Percentiles rank a stretch among this genome's conserved stretches.
Conservation (phyloP, 2,888 invertebrate genomes). For the Sesia bembeciformis region DNA sequence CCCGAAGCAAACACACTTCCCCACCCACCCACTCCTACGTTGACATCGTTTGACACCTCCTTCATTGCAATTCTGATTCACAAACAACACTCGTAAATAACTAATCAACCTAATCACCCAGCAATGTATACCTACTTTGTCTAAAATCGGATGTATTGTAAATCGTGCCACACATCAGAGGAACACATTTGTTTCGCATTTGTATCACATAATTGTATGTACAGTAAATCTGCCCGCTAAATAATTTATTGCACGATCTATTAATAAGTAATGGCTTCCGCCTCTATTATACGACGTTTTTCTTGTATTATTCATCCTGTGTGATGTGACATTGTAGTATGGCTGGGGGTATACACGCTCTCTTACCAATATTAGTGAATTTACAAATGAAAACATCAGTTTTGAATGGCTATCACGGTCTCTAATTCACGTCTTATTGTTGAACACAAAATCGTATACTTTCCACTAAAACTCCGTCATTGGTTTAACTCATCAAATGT, state of each 20-base stretch:
- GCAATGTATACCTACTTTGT: background rate
- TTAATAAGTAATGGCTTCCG: background rate
- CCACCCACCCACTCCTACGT: conserved; percentile 40
- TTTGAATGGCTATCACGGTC: too few species aligned
- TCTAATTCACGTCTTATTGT: too few species aligned
- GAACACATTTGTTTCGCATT: background rate
- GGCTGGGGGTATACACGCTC: too few species aligned
- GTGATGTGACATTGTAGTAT: background rate
- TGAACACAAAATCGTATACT: too few species aligned
- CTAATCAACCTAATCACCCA: background rate
- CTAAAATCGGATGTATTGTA: background rate
- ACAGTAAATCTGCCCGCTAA: background rate
- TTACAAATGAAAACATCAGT: too few species aligned
- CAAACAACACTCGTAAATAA: conserved; percentile 13
- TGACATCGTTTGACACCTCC: conserved; percentile 41
- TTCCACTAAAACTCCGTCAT: too few species aligned
- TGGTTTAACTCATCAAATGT: too few species aligned
- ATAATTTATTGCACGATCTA: conserved; percentile 1
- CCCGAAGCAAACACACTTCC: conserved; percentile 49
- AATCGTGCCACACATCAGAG: background rate
- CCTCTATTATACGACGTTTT: background rate
- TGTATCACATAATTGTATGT: background rate
- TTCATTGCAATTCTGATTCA: conserved; percentile 45
- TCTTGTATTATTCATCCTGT: background rate
- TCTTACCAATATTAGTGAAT: too few species aligned